Evolutionary conservation across 1,140 invertebrate species (phyloP), one percentile per base, ranked within the genome.

Genomic region (Pachyrhynchus sulphureomaculatus): DNA sequence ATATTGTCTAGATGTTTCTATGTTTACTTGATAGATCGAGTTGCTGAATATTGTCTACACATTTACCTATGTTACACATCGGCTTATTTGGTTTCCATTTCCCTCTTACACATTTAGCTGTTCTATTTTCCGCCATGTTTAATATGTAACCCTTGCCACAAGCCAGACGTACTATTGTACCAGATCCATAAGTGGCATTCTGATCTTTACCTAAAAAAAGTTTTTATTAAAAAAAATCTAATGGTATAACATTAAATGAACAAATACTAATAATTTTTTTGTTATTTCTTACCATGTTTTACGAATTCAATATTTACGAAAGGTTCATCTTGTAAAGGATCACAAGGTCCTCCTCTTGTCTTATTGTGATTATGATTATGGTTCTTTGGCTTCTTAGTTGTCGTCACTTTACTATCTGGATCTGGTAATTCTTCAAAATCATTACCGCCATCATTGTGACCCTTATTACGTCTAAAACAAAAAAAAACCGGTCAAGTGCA

Each of bases 11-110:
- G n/a, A n/a, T n/a, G n/a, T n/a, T n/a, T n/a, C n/a, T n/a, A n/a
- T n/a, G n/a, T n/a, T n/a, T n/a, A n/a, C n/a, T n/a, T n/a, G n/a
- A n/a, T n/a, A n/a, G n/a, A n/a, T n/a, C n/a, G n/a, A n/a, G n/a
- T n/a, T n/a, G n/a, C n/a, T n/a, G n/a, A n/a, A n/a, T n/a, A n/a
- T n/a, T n/a, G n/a, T n/a, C n/a, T n/a, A n/a, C n/a, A n/a, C n/a
- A n/a, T n/a, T 84, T 80, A 91, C 89, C 75, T 63, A 89, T 86
- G 68, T 84, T 77, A 72, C 91, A 93, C 66, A 83, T 82, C 0
- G 91, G 91, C 65, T 86, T 88, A 55, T 82, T 83, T 0, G 91
- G 91, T 70, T 88, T 90, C 91, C 91, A 94, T 66, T 83, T 81
- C 0, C 91, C 90, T 42, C 86, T 75, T 1, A 88, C 84, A 73